phyloP scores from a whole-genome alignment of 2,888 invertebrate species.

The Drosophila gaucha region DNA sequence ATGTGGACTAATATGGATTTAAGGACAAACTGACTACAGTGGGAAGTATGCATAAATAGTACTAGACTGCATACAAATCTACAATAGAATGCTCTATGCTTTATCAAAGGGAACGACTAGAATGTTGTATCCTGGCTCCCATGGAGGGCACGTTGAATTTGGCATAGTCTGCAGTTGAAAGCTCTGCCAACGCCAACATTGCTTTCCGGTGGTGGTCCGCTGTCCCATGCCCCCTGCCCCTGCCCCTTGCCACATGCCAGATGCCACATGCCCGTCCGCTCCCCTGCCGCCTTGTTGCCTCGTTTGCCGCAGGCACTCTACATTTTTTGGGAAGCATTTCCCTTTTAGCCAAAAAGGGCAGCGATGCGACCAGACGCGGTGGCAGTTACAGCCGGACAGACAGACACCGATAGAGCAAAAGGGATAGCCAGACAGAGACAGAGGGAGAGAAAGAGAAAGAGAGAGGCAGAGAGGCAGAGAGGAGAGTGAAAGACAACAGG shows the following conservation, averaged over 20 bases:
- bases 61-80: slow-evolving; percentile 16
- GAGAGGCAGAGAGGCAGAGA: background rate
- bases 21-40: background rate
- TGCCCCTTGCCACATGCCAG: background rate
- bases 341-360: slow-evolving; percentile 59
- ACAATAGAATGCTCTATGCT: slow-evolving; percentile 11
- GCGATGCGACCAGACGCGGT: slow-evolving; percentile 29
- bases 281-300: slow-evolving; percentile 4
- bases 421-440: background rate
- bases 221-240: slow-evolving; percentile 4
- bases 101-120: slow-evolving; percentile 26
- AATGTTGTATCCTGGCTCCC: background rate
- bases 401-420: background rate
- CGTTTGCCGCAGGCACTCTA: slow-evolving; percentile 39
- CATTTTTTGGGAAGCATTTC: slow-evolving; percentile 49
- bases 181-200: slow-evolving; percentile 38
- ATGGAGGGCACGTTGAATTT: slow-evolving; percentile 9
- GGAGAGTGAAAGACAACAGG: background rate
- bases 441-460: background rate
- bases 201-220: slow-evolving; percentile 43
- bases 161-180: slow-evolving; percentile 51
- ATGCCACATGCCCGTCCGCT: background rate
- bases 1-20: background rate
- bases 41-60: slow-evolving; percentile 29
- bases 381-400: slow-evolving; percentile 18